Evolutionary conservation across 30 jellyfish, hydroid and myxozoan genomes (phyloP), one percentile per base, ranked within the genome.

Genomic region (Chrysaora quinquecirrha): DNA sequence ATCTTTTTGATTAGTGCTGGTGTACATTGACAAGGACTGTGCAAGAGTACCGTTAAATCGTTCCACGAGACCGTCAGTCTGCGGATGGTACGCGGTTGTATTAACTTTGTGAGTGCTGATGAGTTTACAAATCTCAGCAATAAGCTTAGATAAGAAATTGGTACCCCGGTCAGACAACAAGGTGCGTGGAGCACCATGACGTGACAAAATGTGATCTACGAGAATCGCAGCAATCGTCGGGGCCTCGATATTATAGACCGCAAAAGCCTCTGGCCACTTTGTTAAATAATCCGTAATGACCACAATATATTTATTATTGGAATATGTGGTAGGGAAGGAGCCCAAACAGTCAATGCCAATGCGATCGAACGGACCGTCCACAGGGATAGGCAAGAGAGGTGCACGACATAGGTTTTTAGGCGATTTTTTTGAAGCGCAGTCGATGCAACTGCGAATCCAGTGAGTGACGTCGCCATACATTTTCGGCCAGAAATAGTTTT

Each of bases 261-360:
- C 94, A 33, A 86, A 86, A 0, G 96, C 96, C 67, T 78, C 94
- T 30, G 87, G 87, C 89, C 96, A 86, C 38, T 76, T 78, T 18
- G 93, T 86, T 28, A 77, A 35, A 49, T 91, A 60, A 73, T 86
- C 94, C 19, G 83, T 80, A 33, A 86, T 66, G 22, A 77, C 88
- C 21, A 86, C 87, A 31, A 86, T 56, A 43, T 78, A 86, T 71
- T 85, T 52, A 58, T 86, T 78, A 24, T 85, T 86, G 49, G 50
- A 23, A 65, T 34, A 78, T 14, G 96, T 47, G 3, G 82, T 71
- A 1, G 87, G 93, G 28, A 86, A 86, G 27, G 94, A 87, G 20
- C 96, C 96, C 68, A 79, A 34, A 20, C 80, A 84, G 60, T 86
- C 82, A 10, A 47, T 66, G 52, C 83, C 62, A 48, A 69, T 74